Evolutionary conservation across 64 coral and sea anemone genomes (phyloP).

Genomic region (Dendronephthya gigantea): DNA sequence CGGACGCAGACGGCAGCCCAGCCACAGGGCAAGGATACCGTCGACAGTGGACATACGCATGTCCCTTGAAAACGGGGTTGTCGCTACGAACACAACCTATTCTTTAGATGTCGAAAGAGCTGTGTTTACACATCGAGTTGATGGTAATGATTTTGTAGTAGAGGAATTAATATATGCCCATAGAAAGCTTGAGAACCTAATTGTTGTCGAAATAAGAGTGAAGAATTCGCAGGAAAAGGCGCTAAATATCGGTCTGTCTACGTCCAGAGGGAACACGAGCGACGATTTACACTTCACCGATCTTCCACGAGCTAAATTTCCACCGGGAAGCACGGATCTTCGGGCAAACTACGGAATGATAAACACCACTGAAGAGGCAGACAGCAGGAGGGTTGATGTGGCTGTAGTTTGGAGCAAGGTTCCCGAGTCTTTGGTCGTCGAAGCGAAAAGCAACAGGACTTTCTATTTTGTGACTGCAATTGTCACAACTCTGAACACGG

Average conservation of each 20-base stretch:
- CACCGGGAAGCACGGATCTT: not conserved
- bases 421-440: slow-evolving; percentile 30
- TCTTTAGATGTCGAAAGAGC: slow-evolving; percentile 59
- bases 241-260: slow-evolving; percentile 41
- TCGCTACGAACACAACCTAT: slow-evolving; percentile 21
- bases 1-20: slow-evolving; percentile 55
- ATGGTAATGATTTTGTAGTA: slow-evolving; percentile 43
- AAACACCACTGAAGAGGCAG: slow-evolving; percentile 56
- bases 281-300: slow-evolving; percentile 53
- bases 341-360: slow-evolving; percentile 59
- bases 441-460: slow-evolving; percentile 14
- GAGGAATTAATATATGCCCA: slow-evolving; percentile 73
- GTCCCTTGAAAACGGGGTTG: slow-evolving; percentile 5
- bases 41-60: slow-evolving; percentile 58
- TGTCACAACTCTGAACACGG: slow-evolving; percentile 51
- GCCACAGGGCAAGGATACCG: slow-evolving; percentile 80
- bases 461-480: slow-evolving; percentile 76
- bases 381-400: slow-evolving; percentile 51
- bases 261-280: slow-evolving; percentile 39
- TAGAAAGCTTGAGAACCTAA: slow-evolving; percentile 48
- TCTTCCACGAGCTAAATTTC: not conserved
- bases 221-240: slow-evolving; percentile 40
- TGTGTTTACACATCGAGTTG: slow-evolving; percentile 48
- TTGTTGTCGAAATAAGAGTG: slow-evolving; percentile 58
- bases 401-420: slow-evolving; percentile 67